A percentile compares a stretch with the other conserved stretches of the same genome.
Evolutionary conservation across 2,888 invertebrate genomes (phyloP).

Genomic region (Eilema griseolum): DNA sequence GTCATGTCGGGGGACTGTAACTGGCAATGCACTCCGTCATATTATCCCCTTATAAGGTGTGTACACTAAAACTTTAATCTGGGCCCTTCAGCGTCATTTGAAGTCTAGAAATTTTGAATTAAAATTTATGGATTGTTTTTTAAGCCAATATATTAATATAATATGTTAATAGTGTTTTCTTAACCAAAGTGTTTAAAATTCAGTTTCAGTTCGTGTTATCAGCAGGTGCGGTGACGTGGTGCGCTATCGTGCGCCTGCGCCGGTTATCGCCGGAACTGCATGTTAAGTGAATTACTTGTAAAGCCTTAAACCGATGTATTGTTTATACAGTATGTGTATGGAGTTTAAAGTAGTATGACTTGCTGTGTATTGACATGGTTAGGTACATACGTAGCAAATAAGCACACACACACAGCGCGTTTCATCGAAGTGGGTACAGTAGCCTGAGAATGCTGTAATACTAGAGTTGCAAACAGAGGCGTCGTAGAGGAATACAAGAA

Average conservation of each 20-base stretch:
- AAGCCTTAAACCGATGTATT: constrained; percentile 23
- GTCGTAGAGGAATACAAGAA: too few species aligned
- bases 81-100: too few species aligned
- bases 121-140: background rate
- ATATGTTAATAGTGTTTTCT: constrained; percentile 7
- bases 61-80: too few species aligned
- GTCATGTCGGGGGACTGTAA: too few species aligned
- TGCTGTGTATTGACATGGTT: constrained; percentile 23
- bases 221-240: constrained; percentile 48
- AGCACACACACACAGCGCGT: too few species aligned
- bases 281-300: constrained; percentile 38
- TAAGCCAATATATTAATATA: background rate
- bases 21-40: too few species aligned
- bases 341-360: constrained; percentile 15
- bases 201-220: constrained; percentile 46
- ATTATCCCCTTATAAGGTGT: too few species aligned
- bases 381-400: background rate
- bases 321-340: background rate
- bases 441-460: background rate
- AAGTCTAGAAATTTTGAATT: too few species aligned
- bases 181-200: constrained; percentile 37
- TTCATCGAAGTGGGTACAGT: background rate
- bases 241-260: constrained; percentile 41
- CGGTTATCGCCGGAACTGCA: constrained; percentile 46
- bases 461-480: too few species aligned